A percentile compares a stretch with the other conserved stretches of the same genome.
Conservation (phyloP, 2,797 vertebrate species). For the Enteromius thamalakanensis region DNA sequence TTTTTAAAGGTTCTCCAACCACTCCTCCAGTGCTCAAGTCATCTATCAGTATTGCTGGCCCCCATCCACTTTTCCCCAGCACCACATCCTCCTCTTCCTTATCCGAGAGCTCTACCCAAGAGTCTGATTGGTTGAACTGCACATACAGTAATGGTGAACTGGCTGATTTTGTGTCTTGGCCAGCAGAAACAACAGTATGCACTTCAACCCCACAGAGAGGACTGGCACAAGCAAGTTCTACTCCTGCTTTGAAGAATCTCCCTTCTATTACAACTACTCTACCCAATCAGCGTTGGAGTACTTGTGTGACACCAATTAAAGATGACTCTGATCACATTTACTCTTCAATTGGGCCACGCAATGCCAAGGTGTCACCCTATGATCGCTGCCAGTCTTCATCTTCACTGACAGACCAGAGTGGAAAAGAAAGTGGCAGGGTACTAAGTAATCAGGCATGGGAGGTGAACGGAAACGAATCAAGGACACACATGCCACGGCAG, state of each 20-base stretch:
- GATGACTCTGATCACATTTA: constrained; percentile 84
- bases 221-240: constrained; percentile 80
- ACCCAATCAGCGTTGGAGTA: constrained; percentile 83
- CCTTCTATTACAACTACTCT: constrained; percentile 70
- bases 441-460: constrained; percentile 61
- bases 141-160: constrained; percentile 91
- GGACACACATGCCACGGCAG: constrained; percentile 68
- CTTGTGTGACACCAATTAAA: constrained; percentile 83
- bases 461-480: background rate
- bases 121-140: constrained; percentile 90
- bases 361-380: constrained; percentile 74
- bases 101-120: constrained; percentile 70
- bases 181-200: constrained; percentile 64
- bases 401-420: constrained; percentile 75
- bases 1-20: constrained; percentile 84
- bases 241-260: constrained; percentile 83
- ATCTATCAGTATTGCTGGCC: constrained; percentile 53
- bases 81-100: constrained; percentile 72
- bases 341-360: constrained; percentile 85
- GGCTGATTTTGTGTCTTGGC: constrained; percentile 80
- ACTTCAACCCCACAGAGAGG: constrained; percentile 70
- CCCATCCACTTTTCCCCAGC: constrained; percentile 46
- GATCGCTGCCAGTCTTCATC: constrained; percentile 81
- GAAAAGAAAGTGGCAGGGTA: constrained; percentile 69
- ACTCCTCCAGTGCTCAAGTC: constrained; percentile 50